Percentiles rank a stretch among this genome's conserved stretches.
phyloP scores from a whole-genome alignment of 2,113 vertebrate genomes.

The Petaurus breviceps region DNA sequence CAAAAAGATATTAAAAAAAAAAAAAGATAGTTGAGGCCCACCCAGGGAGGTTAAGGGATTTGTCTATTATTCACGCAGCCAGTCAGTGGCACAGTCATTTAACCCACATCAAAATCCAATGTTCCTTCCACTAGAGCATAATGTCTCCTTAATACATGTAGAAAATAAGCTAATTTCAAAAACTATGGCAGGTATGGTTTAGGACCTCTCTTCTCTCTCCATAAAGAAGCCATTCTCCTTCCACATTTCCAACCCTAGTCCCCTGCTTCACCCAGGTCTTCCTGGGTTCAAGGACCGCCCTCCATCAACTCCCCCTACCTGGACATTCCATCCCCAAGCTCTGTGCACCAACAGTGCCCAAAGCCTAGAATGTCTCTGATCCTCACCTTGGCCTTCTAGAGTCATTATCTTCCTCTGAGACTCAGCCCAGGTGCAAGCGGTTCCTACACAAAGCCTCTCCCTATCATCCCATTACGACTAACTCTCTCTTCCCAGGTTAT shows the following conservation, averaged over 20 bases:
- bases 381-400: no score
- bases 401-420: not conserved
- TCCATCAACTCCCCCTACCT: not conserved
- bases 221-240: not conserved
- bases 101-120: not conserved
- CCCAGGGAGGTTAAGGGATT: not conserved
- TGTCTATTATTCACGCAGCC: not conserved
- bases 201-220: not conserved
- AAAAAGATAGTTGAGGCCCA: constrained; percentile 6
- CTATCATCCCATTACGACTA: not conserved
- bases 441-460: not conserved
- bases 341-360: not conserved
- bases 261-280: not conserved
- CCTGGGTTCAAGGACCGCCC: not conserved
- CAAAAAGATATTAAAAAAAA: no score
- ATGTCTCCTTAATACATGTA: no score
- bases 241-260: not conserved
- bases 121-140: not conserved
- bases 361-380: not conserved
- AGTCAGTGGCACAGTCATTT: not conserved
- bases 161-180: no score
- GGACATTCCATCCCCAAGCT: not conserved
- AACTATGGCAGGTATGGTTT: no score
- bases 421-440: not conserved
- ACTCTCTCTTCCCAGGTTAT: not conserved